These are phyloP conservation scores for Myotis yumanensis DNA, from an alignment of 2,113 vertebrate genomes.

Conservation along the genomic window DNA sequence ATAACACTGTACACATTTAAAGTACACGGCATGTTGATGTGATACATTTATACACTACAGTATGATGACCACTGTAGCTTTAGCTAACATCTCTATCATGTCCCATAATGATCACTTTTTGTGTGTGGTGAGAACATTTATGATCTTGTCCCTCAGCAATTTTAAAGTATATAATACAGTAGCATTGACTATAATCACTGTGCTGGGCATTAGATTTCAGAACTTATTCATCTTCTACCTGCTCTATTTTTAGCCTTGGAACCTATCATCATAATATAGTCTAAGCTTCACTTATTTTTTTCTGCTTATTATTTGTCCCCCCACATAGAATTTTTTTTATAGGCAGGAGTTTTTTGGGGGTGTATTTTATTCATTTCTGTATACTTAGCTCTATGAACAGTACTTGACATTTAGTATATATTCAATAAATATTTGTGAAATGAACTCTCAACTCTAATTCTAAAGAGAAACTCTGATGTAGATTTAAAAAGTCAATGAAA, in stretches of 20 bases:
- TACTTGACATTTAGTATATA: background rate
- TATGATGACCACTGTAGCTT: background rate
- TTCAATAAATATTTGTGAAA: background rate
- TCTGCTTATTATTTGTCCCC: background rate
- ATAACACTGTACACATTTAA: background rate
- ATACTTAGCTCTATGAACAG: background rate
- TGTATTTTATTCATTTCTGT: conserved; percentile 5
- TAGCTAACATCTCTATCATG: background rate
- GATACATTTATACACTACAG: background rate
- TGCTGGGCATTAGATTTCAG: background rate
- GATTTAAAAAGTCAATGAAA: background rate
- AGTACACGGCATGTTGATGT: background rate
- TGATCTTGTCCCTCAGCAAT: background rate
- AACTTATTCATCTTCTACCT: background rate
- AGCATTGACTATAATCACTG: background rate
- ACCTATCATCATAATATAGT: background rate
- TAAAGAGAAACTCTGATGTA: background rate
- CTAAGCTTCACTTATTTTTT: background rate
- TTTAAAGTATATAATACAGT: background rate
- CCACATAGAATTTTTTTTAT: background rate
- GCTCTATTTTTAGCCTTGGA: background rate
- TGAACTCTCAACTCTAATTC: background rate
- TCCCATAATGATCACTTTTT: background rate
- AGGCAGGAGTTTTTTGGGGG: background rate
- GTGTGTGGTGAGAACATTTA: background rate